phyloP scores from a whole-genome alignment of 2,888 invertebrate species.

The Calliphora vomitoria region DNA sequence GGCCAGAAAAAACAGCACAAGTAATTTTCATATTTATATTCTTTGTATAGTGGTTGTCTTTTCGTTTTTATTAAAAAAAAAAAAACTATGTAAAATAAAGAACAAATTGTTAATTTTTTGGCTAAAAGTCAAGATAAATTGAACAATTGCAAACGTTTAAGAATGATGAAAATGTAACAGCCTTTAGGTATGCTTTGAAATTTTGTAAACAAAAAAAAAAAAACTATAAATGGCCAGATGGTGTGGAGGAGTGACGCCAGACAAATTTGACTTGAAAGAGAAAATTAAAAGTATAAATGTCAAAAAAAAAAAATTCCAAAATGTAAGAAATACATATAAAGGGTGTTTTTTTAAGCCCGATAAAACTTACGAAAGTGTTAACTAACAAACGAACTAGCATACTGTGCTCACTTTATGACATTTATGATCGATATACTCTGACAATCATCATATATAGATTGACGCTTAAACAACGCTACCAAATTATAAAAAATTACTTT shows the following conservation, averaged over 20 bases:
- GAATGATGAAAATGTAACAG: conserved; percentile 2
- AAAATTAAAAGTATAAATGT: too few relatives aligned
- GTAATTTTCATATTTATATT: background rate
- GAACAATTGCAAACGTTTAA: conserved; percentile 4
- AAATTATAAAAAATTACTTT: too few relatives aligned
- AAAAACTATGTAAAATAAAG: background rate
- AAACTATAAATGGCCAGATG: background rate
- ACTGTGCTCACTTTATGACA: too few relatives aligned
- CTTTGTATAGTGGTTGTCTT: background rate
- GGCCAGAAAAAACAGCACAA: background rate
- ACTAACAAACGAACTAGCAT: too few relatives aligned
- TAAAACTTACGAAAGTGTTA: too few relatives aligned
- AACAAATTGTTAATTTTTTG: background rate
- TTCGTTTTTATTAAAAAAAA: background rate
- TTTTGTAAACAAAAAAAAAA: background rate
- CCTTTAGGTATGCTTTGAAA: background rate
- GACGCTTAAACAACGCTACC: too few relatives aligned
- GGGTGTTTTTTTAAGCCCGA: too few relatives aligned
- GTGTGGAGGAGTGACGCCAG: background rate
- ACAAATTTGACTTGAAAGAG: background rate
- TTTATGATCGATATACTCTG: too few relatives aligned
- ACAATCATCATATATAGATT: too few relatives aligned
- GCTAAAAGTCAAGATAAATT: conserved; percentile 2
- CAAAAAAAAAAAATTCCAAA: too few relatives aligned
- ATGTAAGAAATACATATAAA: too few relatives aligned